Evolutionary conservation across 2,888 invertebrate species (phyloP).

Genomic region (Rotaria macrura): DNA sequence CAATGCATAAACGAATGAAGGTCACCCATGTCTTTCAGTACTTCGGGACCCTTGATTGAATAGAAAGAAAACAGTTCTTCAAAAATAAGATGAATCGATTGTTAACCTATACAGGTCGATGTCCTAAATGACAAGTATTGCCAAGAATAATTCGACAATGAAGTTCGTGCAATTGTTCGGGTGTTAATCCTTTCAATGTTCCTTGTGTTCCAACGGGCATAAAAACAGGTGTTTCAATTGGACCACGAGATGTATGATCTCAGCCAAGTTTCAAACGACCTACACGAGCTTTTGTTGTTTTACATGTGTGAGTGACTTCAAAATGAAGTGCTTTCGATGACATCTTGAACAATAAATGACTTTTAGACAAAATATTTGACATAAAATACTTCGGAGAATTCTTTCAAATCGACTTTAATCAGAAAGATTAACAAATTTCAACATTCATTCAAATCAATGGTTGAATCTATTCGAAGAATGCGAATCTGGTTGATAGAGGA

Average conservation of each 20-base stretch:
- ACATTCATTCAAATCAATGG: no score
- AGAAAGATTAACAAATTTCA: no score
- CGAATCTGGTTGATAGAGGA: no score
- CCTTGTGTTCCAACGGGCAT: slow-evolving; percentile 75
- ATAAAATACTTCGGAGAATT: no score
- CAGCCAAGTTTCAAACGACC: not conserved
- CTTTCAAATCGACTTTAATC: no score
- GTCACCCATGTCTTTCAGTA: slow-evolving; percentile 74
- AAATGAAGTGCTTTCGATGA: not conserved
- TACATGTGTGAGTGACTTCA: not conserved
- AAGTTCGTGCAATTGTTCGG: slow-evolving; percentile 76
- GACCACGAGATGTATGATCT: not conserved
- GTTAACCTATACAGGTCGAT: slow-evolving; percentile 61
- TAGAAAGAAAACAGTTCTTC: slow-evolving; percentile 37
- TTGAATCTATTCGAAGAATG: no score
- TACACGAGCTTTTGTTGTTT: slow-evolving; percentile 2
- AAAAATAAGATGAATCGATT: not conserved
- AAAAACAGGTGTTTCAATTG: slow-evolving; percentile 86
- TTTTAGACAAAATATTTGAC: not conserved
- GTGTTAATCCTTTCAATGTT: slow-evolving; percentile 81
- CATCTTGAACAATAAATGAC: not conserved
- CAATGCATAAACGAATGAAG: slow-evolving; percentile 95
- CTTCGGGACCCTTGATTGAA: slow-evolving; percentile 62
- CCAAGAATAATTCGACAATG: slow-evolving; percentile 82
- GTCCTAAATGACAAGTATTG: slow-evolving; percentile 84